Base-by-base conservation (phyloP, 2,888 invertebrate genomes). In the Physocephala rufipes region DNA sequence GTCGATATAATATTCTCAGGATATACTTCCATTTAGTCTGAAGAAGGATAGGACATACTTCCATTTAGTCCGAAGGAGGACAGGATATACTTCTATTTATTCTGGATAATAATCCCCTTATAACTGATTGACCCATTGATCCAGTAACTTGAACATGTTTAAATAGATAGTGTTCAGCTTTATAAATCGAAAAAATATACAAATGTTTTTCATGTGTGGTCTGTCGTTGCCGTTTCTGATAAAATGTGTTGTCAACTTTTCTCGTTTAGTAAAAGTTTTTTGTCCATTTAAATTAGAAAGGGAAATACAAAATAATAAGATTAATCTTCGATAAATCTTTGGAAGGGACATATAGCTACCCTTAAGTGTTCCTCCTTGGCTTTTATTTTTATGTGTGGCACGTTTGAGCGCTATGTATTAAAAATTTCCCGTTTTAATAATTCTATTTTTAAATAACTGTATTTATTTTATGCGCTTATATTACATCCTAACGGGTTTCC, bases 141-240 rank as follows among this genome's bases (percentile, higher is more conserved):
- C 74, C 71, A 65, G 55, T 64, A 28, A 62, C 55, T 76, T 75
- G 76, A 36, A 36, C 74, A 4, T 59, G 59, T 76, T 70, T 75
- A 76, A 76, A 80, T 80, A 80, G 80, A 81, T 81, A 80, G 76
- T 73, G 67, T 73, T 72, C 19, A 26, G 68, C 82, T 82, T 81
- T 83, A 83, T 83, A 83, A 83, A 83, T 83, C 83, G 83, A 80
- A 82, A 83, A 36, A 83, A 83, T 83, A n/a, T 83, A 82, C 81
- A 82, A 81, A 81, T 78, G 78, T 78, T 64, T 36, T 36, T 4
- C 36, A 9, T 36, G 36, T 36, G 36, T 9, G 36, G 36, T 36
- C 36, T 9, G 43, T 69, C 28, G 61, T 67, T 28, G 51, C n/a
- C 36, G 24, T 24, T 58, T 19, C 58, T 24, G 24, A 13, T 58